Base-by-base conservation (phyloP, 2,797 vertebrate genomes). In the Oceanodroma leucorhoa region DNA sequence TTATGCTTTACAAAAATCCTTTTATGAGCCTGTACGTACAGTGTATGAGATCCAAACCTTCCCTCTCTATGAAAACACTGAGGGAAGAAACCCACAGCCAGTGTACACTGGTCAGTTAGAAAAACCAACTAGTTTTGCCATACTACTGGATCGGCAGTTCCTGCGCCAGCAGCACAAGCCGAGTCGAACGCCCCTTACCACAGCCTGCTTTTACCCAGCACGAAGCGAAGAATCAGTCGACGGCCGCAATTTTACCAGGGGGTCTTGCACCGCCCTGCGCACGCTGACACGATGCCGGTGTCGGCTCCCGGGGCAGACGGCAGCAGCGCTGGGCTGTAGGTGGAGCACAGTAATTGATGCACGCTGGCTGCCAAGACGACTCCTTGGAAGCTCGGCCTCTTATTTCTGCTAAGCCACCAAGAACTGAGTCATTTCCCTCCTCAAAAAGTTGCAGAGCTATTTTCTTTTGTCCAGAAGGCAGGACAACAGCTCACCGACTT, bases 341-440 rank as follows among this genome's bases (percentile, higher is more conserved):
- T 62, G 79, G 80, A 82, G 72, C 62, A 2, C 29, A 11, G 80
- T 16, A 57, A 75, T 32, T 53, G 85, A 53, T 66, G 81, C 77
- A 46, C 57, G 0, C 11, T 4, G 11, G 40, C 73, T 80, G 86
- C 86, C 89, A 77, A 84, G 50, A 50, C 0, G 1, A 32, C 64
- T 87, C 86, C 78, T 50, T 58, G 79, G 86, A 81, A 83, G 83
- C 73, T 50, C 18, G 2, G 82, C 64, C 92, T 83, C 86, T 58
- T 45, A 45, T 81, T 89, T 80, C 89, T 84, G 78, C 78, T 62
- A 79, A 89, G 82, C 79, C 92, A 83, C 89, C 50, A 40, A 77
- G 65, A 65, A 87, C 66, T 81, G 94, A 94, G 92, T 87, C 89
- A 87, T 38, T 94, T 94, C 94, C 92, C 94, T 62, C 65, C 80